Base-by-base conservation (phyloP, 2,888 invertebrate genomes). In the Coenonympha arcania region DNA sequence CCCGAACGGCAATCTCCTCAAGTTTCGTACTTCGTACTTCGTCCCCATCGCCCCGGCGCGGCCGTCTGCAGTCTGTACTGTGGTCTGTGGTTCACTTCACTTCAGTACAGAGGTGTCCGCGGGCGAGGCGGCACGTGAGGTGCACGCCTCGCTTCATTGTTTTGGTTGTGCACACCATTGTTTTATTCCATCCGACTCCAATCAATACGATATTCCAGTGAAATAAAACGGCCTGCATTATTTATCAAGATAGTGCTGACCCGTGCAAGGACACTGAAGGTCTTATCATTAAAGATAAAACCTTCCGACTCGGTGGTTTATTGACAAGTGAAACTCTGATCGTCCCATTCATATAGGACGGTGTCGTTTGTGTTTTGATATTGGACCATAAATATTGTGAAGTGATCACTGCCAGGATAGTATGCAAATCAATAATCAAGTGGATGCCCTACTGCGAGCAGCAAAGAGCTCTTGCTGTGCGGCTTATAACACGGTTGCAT, bases 61-160 rank as follows among this genome's bases (percentile, higher is more conserved):
- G 55, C 48, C 45, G 30, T 51, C 30, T 4, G 9, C n/a, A n/a
- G n/a, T n/a, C n/a, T n/a, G n/a, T n/a, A n/a, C n/a, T n/a, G n/a
- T n/a, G n/a, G n/a, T n/a, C n/a, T n/a, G n/a, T n/a, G n/a, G n/a
- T n/a, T n/a, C n/a, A n/a, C n/a, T n/a, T 0, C 13, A 47, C 45
- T 22, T 51, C 76, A 82, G 85, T 84, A 77, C 73, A 76, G 75
- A 75, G 74, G 75, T 68, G 78, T 68, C 82, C 83, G 80, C 84
- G 80, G 82, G 84, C 82, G 84, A 81, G 83, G 85, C 84, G 84
- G 82, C 83, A 81, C 83, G 82, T 74, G 71, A 71, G 68, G 80
- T 79, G 85, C 82, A 69, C 81, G 85, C 85, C 83, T 84, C 83
- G 83, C 85, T 73, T 68, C 60, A 60, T 76, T 84, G 79, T 85